Evolutionary conservation across 2,797 vertebrate genomes (phyloP).

Genomic region (Lacerta bilineata): DNA sequence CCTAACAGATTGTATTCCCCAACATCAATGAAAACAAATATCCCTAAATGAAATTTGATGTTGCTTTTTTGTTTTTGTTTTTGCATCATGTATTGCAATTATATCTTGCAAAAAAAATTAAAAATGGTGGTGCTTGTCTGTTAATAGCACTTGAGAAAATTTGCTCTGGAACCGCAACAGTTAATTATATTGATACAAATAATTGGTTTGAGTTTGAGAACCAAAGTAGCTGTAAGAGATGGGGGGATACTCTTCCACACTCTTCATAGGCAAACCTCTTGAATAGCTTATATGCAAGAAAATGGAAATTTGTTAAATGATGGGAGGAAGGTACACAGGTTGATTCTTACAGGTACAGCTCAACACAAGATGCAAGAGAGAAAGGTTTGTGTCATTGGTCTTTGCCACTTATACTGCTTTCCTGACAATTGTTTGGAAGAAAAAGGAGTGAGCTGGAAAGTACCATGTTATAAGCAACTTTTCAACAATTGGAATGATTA

Average conservation of each 20-base stretch:
- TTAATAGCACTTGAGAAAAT: not conserved
- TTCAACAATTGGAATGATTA: conserved; percentile 42
- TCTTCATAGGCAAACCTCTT: not conserved
- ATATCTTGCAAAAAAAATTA: not conserved
- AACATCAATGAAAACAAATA: not conserved
- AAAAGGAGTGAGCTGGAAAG: conserved; percentile 43
- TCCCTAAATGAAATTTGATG: not conserved
- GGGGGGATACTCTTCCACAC: not conserved
- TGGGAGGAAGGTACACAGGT: not conserved
- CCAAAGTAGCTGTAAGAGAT: not conserved
- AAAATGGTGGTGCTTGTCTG: not conserved
- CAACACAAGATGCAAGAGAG: not conserved
- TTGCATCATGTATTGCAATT: not conserved
- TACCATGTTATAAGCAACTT: conserved; percentile 48
- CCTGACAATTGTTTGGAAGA: conserved; percentile 35
- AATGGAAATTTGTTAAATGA: not conserved
- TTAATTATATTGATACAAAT: not conserved
- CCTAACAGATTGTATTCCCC: not conserved
- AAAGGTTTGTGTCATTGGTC: not conserved
- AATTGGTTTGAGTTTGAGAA: not conserved
- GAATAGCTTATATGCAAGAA: not conserved
- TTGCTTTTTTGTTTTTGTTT: not conserved
- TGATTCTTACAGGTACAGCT: not conserved
- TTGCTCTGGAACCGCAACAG: not conserved
- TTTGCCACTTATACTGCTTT: conserved; percentile 24